These are phyloP conservation scores for Eublepharis macularius DNA, from an alignment of 2,113 vertebrate species.

Conservation along the genomic window DNA sequence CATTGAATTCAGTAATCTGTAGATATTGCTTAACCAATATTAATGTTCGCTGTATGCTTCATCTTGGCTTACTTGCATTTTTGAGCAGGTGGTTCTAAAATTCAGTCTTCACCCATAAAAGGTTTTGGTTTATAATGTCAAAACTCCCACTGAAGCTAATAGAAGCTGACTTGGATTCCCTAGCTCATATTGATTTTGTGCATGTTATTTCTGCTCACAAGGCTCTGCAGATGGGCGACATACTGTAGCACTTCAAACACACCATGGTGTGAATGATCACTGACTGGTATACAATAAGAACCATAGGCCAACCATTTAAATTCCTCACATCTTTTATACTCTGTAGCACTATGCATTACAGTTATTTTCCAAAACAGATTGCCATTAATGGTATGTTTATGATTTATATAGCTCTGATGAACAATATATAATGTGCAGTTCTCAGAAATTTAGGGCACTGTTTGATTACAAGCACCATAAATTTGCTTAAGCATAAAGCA, in stretches of 20 bases:
- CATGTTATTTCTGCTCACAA: not conserved
- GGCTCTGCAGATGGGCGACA: not conserved
- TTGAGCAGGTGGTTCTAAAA: not conserved
- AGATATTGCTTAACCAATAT: not conserved
- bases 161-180: not conserved
- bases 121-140: not conserved
- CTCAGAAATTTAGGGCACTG: constrained; percentile 20
- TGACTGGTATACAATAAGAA: not conserved
- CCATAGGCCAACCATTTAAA: not conserved
- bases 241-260: not conserved
- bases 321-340: not conserved
- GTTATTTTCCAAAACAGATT: not conserved
- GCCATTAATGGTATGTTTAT: not conserved
- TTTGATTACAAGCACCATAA: constrained; percentile 17
- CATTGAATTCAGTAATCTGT: not conserved
- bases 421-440: constrained; percentile 22
- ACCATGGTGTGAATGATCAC: not conserved
- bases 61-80: not conserved
- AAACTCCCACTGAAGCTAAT: not conserved
- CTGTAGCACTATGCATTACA: not conserved
- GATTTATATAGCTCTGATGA: not conserved
- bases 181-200: not conserved
- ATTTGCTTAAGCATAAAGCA: not conserved
- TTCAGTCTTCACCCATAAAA: not conserved
- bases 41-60: not conserved